Conservation (phyloP, 2,797 vertebrate species). For the Buphagus erythrorhynchus region DNA sequence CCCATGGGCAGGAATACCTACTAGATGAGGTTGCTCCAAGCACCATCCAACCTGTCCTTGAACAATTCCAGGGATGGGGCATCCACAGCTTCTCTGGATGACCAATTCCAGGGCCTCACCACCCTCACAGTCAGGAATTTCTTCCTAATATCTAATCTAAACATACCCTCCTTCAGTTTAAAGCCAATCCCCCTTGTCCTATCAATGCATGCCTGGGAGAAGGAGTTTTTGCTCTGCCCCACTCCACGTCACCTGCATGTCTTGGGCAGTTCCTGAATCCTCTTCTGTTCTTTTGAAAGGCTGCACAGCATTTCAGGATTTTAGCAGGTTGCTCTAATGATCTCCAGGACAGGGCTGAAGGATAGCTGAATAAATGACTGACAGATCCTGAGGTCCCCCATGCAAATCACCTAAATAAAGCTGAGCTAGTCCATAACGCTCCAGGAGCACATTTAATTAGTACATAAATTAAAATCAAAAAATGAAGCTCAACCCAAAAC, state of each 20-base stretch:
- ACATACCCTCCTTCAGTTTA: neutral
- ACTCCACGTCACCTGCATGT: rapidly evolving
- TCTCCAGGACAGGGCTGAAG: neutral
- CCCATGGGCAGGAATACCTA: neutral
- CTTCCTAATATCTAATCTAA: neutral
- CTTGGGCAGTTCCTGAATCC: neutral
- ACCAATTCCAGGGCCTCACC: neutral
- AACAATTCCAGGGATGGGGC: neutral
- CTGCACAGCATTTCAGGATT: neutral
- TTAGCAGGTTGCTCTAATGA: neutral
- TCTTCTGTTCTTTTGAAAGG: neutral
- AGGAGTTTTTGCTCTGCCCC: neutral
- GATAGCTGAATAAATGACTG: neutral
- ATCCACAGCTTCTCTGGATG: neutral
- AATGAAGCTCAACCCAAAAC: neutral
- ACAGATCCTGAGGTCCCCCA: neutral
- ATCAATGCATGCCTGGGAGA: neutral
- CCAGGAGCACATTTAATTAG: neutral
- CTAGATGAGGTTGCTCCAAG: neutral
- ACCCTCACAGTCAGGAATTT: neutral
- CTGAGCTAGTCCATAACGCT: neutral
- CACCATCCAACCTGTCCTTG: neutral
- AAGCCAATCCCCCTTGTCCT: neutral
- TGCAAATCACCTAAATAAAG: neutral
- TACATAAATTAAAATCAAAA: neutral